These are phyloP conservation scores for Megalops cyprinoides DNA, from an alignment of 2,797 vertebrate species.

Conservation along the genomic window DNA sequence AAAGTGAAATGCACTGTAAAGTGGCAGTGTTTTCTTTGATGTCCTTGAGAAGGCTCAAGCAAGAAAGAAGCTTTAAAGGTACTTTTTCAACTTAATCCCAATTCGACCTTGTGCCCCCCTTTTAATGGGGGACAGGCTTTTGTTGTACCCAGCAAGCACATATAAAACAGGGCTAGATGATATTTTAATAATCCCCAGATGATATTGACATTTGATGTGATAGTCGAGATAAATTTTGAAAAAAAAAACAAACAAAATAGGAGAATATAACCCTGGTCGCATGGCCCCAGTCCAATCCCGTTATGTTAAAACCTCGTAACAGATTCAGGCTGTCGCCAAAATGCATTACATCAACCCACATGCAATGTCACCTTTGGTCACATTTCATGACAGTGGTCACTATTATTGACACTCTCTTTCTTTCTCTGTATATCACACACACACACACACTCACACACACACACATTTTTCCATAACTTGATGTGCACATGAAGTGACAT, in stretches of 20 bases:
- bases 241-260: too few relatives aligned
- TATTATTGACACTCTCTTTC: constrained; percentile 30
- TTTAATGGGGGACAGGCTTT: too few relatives aligned
- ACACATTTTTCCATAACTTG: constrained; percentile 28
- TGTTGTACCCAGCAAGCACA: constrained; percentile 5
- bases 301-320: constrained; percentile 43
- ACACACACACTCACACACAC: constrained; percentile 26
- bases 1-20: too few relatives aligned
- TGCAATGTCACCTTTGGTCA: constrained; percentile 41
- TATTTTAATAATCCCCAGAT: constrained; percentile 14
- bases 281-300: constrained; percentile 38
- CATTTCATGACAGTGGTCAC: constrained; percentile 22
- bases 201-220: constrained; percentile 31
- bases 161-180: constrained; percentile 12
- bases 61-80: too few relatives aligned
- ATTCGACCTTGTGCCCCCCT: too few relatives aligned
- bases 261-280: constrained; percentile 15
- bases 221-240: constrained; percentile 38
- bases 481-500: constrained; percentile 15
- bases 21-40: too few relatives aligned
- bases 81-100: too few relatives aligned
- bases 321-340: constrained; percentile 41
- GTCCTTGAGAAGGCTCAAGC: too few relatives aligned
- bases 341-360: constrained; percentile 39
- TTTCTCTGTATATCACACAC: constrained; percentile 8